phyloP scores from a whole-genome alignment of 2,113 vertebrate genomes.

The Rhea pennata region DNA sequence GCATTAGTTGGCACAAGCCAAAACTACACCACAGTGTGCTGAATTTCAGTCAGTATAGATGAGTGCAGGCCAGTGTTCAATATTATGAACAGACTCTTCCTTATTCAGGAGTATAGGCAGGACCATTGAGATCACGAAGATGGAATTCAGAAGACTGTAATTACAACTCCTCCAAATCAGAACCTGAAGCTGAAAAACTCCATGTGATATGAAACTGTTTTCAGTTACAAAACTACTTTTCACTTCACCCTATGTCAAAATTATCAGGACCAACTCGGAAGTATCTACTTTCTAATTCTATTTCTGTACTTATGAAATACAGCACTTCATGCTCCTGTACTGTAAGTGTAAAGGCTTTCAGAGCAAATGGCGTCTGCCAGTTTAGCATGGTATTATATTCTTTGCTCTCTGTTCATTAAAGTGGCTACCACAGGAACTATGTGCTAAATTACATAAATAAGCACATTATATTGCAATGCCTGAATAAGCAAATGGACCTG shows the following conservation, averaged over 20 bases:
- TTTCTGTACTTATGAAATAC: background rate
- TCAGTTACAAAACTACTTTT: background rate
- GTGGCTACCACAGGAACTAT: background rate
- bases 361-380: background rate
- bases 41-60: background rate
- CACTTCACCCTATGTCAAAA: accelerated
- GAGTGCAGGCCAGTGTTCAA: background rate
- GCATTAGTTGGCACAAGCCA: background rate
- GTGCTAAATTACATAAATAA: background rate
- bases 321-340: background rate
- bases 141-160: background rate
- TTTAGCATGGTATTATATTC: background rate
- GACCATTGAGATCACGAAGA: background rate
- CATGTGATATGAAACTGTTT: background rate
- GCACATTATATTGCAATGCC: background rate
- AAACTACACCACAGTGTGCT: background rate
- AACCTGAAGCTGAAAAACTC: background rate
- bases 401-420: background rate
- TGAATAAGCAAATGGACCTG: background rate
- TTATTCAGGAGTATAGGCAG: background rate
- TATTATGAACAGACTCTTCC: background rate
- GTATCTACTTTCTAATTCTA: background rate
- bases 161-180: background rate
- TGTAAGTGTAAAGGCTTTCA: background rate
- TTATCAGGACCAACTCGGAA: background rate